phyloP scores from a whole-genome alignment of 2,888 invertebrate species.

The Malachius bipustulatus region DNA sequence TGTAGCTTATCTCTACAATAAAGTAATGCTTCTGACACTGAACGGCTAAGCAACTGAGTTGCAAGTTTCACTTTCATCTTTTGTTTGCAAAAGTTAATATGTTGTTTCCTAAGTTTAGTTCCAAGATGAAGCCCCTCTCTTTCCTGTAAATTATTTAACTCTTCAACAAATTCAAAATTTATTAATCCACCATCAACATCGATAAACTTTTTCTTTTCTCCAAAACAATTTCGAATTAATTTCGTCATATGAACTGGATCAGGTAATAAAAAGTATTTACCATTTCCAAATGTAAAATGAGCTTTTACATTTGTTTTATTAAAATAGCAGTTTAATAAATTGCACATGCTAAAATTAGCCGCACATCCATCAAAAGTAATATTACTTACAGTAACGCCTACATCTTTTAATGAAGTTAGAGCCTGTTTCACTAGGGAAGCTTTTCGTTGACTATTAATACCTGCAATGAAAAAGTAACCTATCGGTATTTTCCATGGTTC shows the following conservation, averaged over 20 bases:
- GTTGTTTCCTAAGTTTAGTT: conserved; percentile 11
- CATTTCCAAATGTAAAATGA: conserved; percentile 13
- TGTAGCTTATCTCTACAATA: conserved; percentile 14
- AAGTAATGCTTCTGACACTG: conserved; percentile 7
- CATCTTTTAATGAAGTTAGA: conserved; percentile 4
- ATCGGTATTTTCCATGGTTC: neutral
- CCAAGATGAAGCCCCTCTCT: too few relatives aligned
- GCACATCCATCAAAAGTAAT: conserved; percentile 7
- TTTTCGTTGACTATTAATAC: conserved; percentile 4
- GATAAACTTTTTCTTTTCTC: too few relatives aligned
- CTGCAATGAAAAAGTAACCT: neutral
- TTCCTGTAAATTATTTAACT: too few relatives aligned
- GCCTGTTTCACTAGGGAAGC: conserved; percentile 2
- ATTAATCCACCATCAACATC: conserved; percentile 9
- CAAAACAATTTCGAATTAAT: too few relatives aligned
- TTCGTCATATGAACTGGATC: too few relatives aligned
- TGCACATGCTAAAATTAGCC: too few relatives aligned
- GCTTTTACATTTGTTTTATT: conserved; percentile 11
- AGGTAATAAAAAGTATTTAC: too few relatives aligned
- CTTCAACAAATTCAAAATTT: conserved; percentile 10
- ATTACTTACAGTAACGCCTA: conserved; percentile 4
- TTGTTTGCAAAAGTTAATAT: conserved; percentile 6
- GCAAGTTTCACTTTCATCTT: too few relatives aligned
- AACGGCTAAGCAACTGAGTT: conserved; percentile 5
- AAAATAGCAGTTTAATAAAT: too few relatives aligned